Base-by-base conservation (phyloP, 2,888 invertebrate genomes). In the Epinotia bilunana region DNA sequence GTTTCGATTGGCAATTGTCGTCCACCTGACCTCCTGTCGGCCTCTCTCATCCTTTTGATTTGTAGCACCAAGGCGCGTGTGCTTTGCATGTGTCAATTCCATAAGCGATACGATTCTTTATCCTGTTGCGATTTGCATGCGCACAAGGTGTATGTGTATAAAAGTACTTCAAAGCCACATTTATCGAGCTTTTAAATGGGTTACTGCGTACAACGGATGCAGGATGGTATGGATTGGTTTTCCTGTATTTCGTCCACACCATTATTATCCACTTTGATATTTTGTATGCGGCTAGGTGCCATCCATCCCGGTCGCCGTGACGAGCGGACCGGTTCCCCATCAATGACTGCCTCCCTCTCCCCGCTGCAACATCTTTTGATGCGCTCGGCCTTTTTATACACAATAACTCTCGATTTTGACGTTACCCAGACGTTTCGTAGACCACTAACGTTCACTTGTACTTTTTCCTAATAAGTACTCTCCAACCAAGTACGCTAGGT, bases 1-100 rank as follows among this genome's bases (percentile, higher is more conserved):
- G 86, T 78, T 80, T 82, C 84, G 85, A 87, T 87, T 85, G 85
- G 84, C 87, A 88, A 88, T 89, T 88, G 84, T 85, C 86, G 90
- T 88, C 87, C 90, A 90, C 90, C 89, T 89, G 80, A 87, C 89
- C 90, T 92, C 91, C 91, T 91, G 92, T 91, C 92, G 93, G 93
- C 84, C 72, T 84, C 86, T 90, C 89, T 92, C 90, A 89, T 90
- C 74, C 88, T 89, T 88, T 88, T 91, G 91, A 91, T 91, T 92
- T 91, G 90, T 89, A 88, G 87, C 88, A 87, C 86, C 88, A 86
- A 82, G 83, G 80, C 83, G 86, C 79, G 79, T 80, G 82, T 84
- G 88, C 86, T 88, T 87, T 88, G 87, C 87, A 88, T 89, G 87
- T 88, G 86, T 86, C 82, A 85, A 85, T 86, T 83, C 81, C 80